Evolutionary conservation across 2,113 vertebrate species (phyloP), one percentile per base, ranked within the genome.

Genomic region (Gobio gobio): DNA sequence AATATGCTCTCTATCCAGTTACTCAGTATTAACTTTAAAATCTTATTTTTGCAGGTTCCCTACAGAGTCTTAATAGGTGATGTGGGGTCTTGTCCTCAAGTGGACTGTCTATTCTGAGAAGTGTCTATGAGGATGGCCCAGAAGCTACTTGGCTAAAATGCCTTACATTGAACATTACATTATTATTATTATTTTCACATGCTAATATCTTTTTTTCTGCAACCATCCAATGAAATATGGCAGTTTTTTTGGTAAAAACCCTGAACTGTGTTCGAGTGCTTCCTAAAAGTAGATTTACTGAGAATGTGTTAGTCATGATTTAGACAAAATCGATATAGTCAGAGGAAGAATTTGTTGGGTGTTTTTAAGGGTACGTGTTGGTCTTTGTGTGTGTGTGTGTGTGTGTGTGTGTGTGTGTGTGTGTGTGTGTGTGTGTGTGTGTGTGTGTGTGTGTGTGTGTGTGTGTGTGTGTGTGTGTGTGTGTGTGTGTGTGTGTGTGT

Each of bases 401-500:
- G 14, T 68, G 58, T 56, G 16, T 45, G 45, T 74, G 64, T 45
- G 76, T 64, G 79, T 86, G 72, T 81, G 45, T 74, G 64, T 45
- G 76, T 64, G 79, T 86, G 72, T 81, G 45, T 74, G 64, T 45
- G 76, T 64, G 79, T 86, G 72, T 81, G 45, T 74, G 64, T 45
- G 76, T 64, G 79, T 86, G 72, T 81, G 12, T 56, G 45, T 74
- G 64, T 45, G 76, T 64, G 79, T 86, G 72, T 81, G n/a, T n/a
- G 49, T 16, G 14, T 51, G 13, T 68, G 58, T 56, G 16, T 45
- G 54, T 73, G 75, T 43, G 75, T 51, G 79, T 86, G 70, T 75
- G 49, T 51, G 47, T 14, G 13, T 49, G 49, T 51, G 47, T 47
- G 12, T 4, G 49, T n/a, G 78, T 36, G 4, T 51, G 49, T 51